Base-by-base conservation (phyloP, 2,888 invertebrate genomes). In the Danaus chrysippus region DNA sequence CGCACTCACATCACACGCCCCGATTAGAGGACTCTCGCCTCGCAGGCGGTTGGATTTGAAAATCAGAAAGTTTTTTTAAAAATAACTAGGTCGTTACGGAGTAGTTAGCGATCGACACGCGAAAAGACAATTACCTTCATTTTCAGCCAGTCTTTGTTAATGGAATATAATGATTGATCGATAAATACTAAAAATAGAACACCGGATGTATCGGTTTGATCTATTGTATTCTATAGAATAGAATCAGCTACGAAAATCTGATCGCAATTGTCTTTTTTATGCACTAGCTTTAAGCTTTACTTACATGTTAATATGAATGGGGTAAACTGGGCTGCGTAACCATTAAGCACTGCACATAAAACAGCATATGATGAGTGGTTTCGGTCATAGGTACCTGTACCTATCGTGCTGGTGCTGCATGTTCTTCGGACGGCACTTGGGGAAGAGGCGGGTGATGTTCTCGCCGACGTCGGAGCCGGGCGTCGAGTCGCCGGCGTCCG, bases 361-460 rank as follows among this genome's bases (percentile, higher is more conserved):
- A 54, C 15, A 42, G 53, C 58, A 13, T 13, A 19, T 42, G 34
- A 11, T 42, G 17, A 2, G 8, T n/a, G n/a, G 9, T n/a, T 54
- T 34, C 41, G 17, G 49, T 42, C 12, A 23, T 42, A 43, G 49
- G 44, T 15, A 42, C 53, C 41, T 49, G 46, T 59, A 87, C 87
- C 87, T 88, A 73, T 87, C 87, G 84, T 87, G 86, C 67, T 87
- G 86, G 75, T 87, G 89, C 84, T 87, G 87, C 85, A 87, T 87
- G 84, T 92, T 92, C 81, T 89, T 91, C 77, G 96, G 96, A 77
- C 96, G 93, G 91, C 96, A 96, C 94, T 96, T 96, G 77, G 96
- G 96, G 91, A 96, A 96, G 78, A 96, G 93, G 84, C 95, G 93
- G 81, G 95, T 95, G 90, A 96, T 95, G 91, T 95, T 94, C 92